Base-by-base conservation (phyloP, 2,888 invertebrate genomes). In the Aleiodes testaceus region DNA sequence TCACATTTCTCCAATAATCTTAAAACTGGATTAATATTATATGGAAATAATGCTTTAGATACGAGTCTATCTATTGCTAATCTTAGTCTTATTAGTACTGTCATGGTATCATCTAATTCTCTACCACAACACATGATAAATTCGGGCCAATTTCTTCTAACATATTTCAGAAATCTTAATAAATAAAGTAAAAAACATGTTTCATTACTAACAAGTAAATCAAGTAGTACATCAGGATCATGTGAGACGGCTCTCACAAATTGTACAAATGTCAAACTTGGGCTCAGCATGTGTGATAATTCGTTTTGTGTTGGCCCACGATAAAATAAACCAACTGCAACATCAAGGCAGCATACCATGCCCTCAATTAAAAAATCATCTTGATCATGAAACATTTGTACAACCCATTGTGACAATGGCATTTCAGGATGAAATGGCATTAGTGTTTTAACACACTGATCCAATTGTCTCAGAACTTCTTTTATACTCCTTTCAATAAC, bases 351-450 rank as follows among this genome's bases (percentile, higher is more conserved):
- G 85, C 96, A 96, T 6, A 97, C 94, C 96, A 97, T 96, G 2
- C 95, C 94, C 89, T 97, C 97, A 72, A 97, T 94, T 79, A 97
- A 88, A 81, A 95, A 95, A 87, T 97, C 97, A 83, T 97, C 96
- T 86, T 97, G 96, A 87, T 97, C 96, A 80, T 94, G 94, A 82
- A 97, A 96, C 70, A 97, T 88, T 85, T 95, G 94, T 72, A 96
- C 94, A 65, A 97, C 90, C 90, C 96, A 94, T 88, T 96, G 95
- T 0, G 95, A 95, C 78, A 96, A 92, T 18, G 94, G 93, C 75
- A 95, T 94, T 85, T 95, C 95, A 0, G 96, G 96, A 88, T 96
- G 95, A 84, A 94, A 96, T 75, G 95, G 94, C 77, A 95, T 88
- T 70, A 93, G 91, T 74, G 92, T 91, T 82, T 96, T 94, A 9